Evolutionary conservation across 2,113 vertebrate genomes (phyloP).

Genomic region (Lamprologus callipterus): DNA sequence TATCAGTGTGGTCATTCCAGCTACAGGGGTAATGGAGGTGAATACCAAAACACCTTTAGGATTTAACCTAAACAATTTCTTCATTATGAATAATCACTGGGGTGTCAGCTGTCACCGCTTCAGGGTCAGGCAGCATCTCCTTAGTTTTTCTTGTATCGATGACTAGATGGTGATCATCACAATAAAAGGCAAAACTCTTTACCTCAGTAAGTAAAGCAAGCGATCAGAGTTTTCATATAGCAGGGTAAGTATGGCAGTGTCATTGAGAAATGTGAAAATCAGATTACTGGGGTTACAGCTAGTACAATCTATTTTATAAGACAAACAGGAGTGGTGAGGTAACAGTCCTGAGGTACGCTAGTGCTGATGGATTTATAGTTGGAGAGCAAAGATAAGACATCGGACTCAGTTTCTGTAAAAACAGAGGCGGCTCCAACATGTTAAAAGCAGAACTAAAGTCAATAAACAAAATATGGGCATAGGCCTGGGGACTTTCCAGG

Average conservation of each 20-base stretch:
- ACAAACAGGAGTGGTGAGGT: neutral
- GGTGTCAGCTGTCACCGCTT: neutral
- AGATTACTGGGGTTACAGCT: neutral
- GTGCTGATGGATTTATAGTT: neutral
- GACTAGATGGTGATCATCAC: neutral
- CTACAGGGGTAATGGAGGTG: accelerated
- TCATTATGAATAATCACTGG: neutral
- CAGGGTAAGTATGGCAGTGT: accelerated
- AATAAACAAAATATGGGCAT: neutral
- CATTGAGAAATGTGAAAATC: accelerated
- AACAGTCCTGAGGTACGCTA: neutral
- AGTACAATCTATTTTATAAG: neutral
- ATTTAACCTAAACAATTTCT: neutral
- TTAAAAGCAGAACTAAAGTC: neutral
- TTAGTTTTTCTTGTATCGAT: neutral
- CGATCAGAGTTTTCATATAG: accelerated
- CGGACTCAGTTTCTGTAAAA: neutral
- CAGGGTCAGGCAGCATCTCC: neutral
- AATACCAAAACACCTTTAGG: accelerated
- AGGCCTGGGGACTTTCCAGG: accelerated
- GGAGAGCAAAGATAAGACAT: accelerated
- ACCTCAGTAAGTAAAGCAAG: neutral
- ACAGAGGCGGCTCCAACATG: accelerated
- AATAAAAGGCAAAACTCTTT: neutral
- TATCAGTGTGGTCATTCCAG: neutral